Evolutionary conservation across 53 echinoderm and acorn worm genomes (phyloP).

Genomic region (Mesocentrotus franciscanus): DNA sequence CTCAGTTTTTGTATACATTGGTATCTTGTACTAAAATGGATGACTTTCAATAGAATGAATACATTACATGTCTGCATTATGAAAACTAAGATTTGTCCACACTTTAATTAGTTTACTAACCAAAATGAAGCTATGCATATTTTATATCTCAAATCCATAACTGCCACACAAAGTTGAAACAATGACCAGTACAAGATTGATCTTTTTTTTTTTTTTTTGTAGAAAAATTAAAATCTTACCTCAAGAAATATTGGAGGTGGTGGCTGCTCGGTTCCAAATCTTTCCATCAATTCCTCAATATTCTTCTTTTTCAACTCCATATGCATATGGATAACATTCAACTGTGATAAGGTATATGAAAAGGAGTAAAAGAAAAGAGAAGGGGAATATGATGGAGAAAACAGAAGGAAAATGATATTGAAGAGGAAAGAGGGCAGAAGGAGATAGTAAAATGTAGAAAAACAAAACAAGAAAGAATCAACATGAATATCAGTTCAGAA

Average conservation of each 20-base stretch:
- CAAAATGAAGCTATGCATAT: not conserved
- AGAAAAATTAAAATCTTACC: constrained; percentile 66
- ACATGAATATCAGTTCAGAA: not conserved
- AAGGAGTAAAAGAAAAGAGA: not conserved
- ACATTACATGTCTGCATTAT: no score
- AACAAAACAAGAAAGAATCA: not conserved
- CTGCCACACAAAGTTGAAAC: not conserved
- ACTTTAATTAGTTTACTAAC: no score
- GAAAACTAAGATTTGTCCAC: no score
- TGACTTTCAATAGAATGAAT: no score
- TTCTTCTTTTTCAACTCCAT: constrained; percentile 87
- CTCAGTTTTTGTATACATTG: no score
- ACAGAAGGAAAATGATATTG: not conserved
- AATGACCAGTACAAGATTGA: not conserved
- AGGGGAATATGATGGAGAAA: not conserved
- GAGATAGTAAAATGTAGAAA: not conserved
- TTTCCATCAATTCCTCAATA: constrained; percentile 75
- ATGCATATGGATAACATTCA: constrained; percentile 77
- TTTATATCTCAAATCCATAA: not conserved
- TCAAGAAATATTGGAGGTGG: constrained; percentile 90
- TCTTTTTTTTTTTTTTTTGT: not conserved
- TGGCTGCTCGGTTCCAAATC: constrained; percentile 76
- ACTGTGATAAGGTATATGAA: constrained; percentile 63
- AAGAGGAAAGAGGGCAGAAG: not conserved
- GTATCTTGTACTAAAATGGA: no score